Base-by-base conservation (phyloP, 2,797 vertebrate species). In the Sebastes trivittatus region DNA sequence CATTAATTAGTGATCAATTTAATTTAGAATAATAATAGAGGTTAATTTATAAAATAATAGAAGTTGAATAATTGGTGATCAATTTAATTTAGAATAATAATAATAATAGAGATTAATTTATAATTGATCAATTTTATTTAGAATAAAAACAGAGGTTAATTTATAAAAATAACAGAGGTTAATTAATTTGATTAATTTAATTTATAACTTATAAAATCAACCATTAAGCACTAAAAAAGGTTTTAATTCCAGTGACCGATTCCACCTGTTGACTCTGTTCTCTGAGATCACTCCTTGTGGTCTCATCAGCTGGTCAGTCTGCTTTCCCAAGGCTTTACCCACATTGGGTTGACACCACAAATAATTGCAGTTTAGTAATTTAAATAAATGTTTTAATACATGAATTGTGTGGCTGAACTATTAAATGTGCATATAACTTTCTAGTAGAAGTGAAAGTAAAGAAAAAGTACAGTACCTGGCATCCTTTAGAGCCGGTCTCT, bases 401-500 rank as follows among this genome's bases (percentile, higher is more conserved):
- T 2, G 4, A 27, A 27, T 30, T 25, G 9, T 60, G 23, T 54
- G 54, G 62, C 3, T 36, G 9, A 27, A 14, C 30, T 11, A 18
- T 42, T 10, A 34, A 34, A 8, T 38, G 22, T 70, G 32, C 11
- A 16, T 6, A 27, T 32, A 7, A 38, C 22, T 18, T 25, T 36
- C 6, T 3, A 22, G 32, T 32, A 52, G 11, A 22, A 25, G 36
- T 34, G 16, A 46, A n/a, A 10, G 30, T 42, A 20, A 60, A 30
- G 13, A 52, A 49, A 72, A 30, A 52, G 20, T 32, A 67, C 11
- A 74, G 1, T 94, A 96, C 96, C 95, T 93, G 90, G 54, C 66
- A 11, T 78, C 96, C 96, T 88, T 88, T 89, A 5, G 85, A 6
- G 22, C 94, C 95, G 1, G 74, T 4, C 56, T 93, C 90, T 78